phyloP scores from a whole-genome alignment of 2,113 vertebrate genomes.

The Sus scrofa region T2T-Sscrofa CM000820.6:42862001-42862500 shows the following conservation, averaged over 20 bases:
- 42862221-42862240: too few relatives aligned
- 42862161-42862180: background rate
- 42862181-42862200: too few relatives aligned
- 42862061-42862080: background rate
- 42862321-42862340: too few relatives aligned
- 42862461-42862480: too few relatives aligned
- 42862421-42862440: too few relatives aligned
- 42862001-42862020: background rate
- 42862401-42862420: too few relatives aligned
- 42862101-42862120: background rate
- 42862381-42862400: too few relatives aligned
- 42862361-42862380: too few relatives aligned
- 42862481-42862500: background rate
- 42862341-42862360: too few relatives aligned
- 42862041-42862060: conserved; percentile 19
- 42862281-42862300: too few relatives aligned
- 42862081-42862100: background rate
- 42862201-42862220: background rate
- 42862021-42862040: conserved; percentile 2
- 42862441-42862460: too few relatives aligned
- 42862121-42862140: background rate
- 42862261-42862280: background rate
- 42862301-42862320: too few relatives aligned
- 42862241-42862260: background rate
- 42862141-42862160: background rate